Percentiles rank a stretch among this genome's conserved stretches.
Evolutionary conservation across 2,113 vertebrate species (phyloP).

Genomic region (Meriones unguiculatus): DNA sequence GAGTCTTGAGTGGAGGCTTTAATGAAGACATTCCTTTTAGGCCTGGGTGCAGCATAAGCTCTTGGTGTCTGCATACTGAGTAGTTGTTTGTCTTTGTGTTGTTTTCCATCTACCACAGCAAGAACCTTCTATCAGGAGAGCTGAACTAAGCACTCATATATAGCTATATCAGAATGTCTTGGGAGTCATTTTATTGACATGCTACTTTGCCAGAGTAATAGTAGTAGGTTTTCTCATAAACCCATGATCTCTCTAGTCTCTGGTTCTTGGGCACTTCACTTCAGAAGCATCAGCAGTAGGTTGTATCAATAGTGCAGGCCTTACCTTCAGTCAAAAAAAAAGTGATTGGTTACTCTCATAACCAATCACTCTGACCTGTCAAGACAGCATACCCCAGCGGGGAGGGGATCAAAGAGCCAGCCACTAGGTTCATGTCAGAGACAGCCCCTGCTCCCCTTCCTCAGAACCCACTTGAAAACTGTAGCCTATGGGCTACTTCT

Average conservation of each 20-base stretch:
- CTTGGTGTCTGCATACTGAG: too few species aligned
- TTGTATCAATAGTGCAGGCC: not conserved
- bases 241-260: not conserved
- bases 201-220: not conserved
- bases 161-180: not conserved
- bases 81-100: not conserved
- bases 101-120: too few species aligned
- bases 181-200: not conserved
- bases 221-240: not conserved
- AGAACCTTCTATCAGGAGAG: too few species aligned
- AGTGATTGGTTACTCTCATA: not conserved
- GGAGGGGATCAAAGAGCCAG: too few species aligned
- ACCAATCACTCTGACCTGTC: too few species aligned
- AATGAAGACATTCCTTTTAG: not conserved
- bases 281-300: not conserved
- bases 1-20: not conserved
- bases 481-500: too few species aligned
- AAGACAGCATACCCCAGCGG: too few species aligned
- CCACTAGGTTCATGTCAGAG: too few species aligned
- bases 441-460: too few species aligned
- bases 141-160: not conserved
- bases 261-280: not conserved
- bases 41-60: not conserved
- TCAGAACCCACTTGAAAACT: too few species aligned
- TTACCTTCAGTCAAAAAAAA: not conserved